Conservation (phyloP, 2,113 vertebrate genomes). For the Hiodon alosoides region DNA sequence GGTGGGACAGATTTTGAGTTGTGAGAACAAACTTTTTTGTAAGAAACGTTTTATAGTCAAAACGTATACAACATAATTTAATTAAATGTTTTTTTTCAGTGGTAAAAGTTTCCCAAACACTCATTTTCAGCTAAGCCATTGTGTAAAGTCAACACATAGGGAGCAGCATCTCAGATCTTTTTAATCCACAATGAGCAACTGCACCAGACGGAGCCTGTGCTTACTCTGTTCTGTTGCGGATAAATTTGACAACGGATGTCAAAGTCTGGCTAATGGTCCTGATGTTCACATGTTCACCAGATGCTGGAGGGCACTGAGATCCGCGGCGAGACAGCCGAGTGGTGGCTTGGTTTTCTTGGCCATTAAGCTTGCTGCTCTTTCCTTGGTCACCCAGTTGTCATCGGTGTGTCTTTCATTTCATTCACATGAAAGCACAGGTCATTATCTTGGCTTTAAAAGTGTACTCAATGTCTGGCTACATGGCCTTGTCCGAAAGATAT, state of each 20-base stretch:
- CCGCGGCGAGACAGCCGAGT: background rate
- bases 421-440: background rate
- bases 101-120: too few relatives aligned
- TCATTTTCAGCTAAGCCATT: too few relatives aligned
- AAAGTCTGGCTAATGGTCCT: conserved; percentile 4
- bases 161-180: background rate
- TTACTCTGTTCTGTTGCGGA: background rate
- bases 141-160: too few relatives aligned
- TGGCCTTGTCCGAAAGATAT: too few relatives aligned
- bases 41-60: too few relatives aligned
- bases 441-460: background rate
- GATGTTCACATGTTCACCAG: conserved; percentile 11
- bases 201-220: background rate
- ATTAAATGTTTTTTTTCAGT: too few relatives aligned
- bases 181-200: background rate
- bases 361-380: background rate
- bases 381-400: background rate
- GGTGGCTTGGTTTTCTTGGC: background rate
- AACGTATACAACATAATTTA: too few relatives aligned
- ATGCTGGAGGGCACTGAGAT: background rate
- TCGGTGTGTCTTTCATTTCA: background rate
- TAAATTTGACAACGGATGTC: background rate
- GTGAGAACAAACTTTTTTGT: too few relatives aligned
- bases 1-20: too few relatives aligned
- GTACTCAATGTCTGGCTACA: too few relatives aligned